A percentile compares a stretch with the other conserved stretches of the same genome.
Conservation (phyloP, 2,888 invertebrate genomes). For the Subacronicta megacephala region DNA sequence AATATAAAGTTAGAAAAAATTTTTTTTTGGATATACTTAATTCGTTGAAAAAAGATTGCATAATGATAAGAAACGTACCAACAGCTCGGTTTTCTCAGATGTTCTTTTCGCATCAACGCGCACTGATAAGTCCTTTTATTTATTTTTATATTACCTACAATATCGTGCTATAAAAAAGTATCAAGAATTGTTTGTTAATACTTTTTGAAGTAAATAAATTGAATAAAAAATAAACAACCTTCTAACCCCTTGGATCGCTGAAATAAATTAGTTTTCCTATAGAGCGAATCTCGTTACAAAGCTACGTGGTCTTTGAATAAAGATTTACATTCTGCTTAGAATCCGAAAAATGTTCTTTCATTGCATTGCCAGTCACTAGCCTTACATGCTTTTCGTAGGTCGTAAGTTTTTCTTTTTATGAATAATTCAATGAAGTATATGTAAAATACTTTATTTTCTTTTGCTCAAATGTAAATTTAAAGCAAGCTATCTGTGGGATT, state of each 20-base stretch:
- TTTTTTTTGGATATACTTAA: no score
- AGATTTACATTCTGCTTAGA: conserved; percentile 31
- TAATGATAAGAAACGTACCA: no score
- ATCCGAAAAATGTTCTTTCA: conserved; percentile 28
- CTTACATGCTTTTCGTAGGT: conserved; percentile 16
- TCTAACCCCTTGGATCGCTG: conserved; percentile 20
- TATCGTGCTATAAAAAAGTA: no score
- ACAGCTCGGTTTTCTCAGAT: no score
- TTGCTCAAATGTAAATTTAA: no score
- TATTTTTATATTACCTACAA: no score
- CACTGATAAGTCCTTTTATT: no score
- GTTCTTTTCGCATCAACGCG: no score
- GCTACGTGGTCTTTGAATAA: conserved; percentile 16
- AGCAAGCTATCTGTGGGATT: no score
- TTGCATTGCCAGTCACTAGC: conserved; percentile 18
- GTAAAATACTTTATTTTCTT: no score
- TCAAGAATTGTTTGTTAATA: background rate
- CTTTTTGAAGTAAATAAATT: conserved; percentile 5
- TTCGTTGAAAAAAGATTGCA: no score
- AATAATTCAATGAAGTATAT: conserved; percentile 33
- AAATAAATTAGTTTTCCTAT: conserved; percentile 42
- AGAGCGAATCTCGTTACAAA: conserved; percentile 33
- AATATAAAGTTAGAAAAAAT: no score
- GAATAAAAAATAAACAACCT: conserved; percentile 29
- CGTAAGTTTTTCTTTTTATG: conserved; percentile 8